Percentiles rank a stretch among this genome's conserved stretches.
Evolutionary conservation across 2,797 vertebrate species (phyloP).

Genomic region (Poecile montanus): DNA sequence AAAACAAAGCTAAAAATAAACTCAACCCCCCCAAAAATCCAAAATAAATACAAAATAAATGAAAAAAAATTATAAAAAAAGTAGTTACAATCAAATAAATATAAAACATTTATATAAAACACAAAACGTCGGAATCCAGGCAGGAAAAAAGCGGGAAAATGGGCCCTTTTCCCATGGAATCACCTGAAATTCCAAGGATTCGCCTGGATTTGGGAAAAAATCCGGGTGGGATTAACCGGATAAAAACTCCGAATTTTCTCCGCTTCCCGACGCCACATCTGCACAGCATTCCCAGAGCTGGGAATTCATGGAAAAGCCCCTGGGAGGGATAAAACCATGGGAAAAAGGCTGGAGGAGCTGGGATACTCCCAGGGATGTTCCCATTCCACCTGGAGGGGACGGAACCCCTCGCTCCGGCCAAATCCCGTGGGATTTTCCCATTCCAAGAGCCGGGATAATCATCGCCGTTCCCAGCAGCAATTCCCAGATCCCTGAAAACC

Average conservation of each 20-base stretch:
- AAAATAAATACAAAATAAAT: not conserved
- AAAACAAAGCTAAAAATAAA: no score
- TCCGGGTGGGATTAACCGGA: accelerated
- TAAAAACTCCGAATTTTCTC: not conserved
- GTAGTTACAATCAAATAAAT: not conserved
- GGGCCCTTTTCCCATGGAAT: not conserved
- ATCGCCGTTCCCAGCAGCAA: accelerated
- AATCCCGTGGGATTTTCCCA: accelerated
- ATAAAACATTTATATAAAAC: not conserved
- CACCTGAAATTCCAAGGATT: not conserved
- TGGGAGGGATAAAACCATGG: accelerated
- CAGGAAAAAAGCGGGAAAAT: not conserved
- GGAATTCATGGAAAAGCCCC: not conserved
- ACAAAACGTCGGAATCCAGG: not conserved
- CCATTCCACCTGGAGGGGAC: no score
- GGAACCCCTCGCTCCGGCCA: no score
- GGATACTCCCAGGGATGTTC: accelerated
- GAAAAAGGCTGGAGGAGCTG: not conserved
- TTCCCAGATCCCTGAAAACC: not conserved
- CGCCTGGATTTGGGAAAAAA: accelerated
- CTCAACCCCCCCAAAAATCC: not conserved
- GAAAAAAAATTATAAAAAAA: not conserved
- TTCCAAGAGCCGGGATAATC: accelerated
- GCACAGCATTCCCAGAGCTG: not conserved
- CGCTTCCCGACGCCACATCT: accelerated